These are phyloP conservation scores for Perodicticus potto DNA, from an alignment of 2,797 vertebrate species.

Conservation along the genomic window DNA sequence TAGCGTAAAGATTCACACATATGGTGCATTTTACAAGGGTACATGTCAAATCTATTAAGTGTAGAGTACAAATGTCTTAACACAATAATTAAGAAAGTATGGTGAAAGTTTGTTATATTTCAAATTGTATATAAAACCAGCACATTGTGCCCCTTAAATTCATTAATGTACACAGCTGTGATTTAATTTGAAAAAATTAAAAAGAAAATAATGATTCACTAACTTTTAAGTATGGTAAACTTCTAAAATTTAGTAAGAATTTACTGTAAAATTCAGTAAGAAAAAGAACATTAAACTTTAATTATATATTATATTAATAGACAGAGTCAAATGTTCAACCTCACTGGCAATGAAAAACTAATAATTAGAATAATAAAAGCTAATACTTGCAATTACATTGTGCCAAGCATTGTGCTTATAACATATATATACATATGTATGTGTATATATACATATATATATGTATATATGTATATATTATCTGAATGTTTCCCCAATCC, in stretches of 20 bases:
- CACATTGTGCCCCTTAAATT: too few relatives aligned
- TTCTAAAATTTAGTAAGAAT: not conserved
- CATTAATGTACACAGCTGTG: too few relatives aligned
- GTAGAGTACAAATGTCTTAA: too few relatives aligned
- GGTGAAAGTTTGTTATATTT: too few relatives aligned
- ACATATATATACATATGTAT: too few relatives aligned
- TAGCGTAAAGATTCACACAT: not conserved
- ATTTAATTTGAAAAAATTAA: too few relatives aligned
- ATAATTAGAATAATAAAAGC: not conserved
- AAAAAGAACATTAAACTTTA: not conserved
- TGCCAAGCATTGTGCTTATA: not conserved
- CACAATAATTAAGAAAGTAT: too few relatives aligned
- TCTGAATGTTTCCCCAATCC: not conserved
- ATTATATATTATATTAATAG: not conserved
- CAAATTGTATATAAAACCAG: too few relatives aligned
- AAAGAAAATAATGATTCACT: not conserved
- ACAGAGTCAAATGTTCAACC: not conserved
- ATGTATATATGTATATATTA: too few relatives aligned
- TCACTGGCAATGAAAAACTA: not conserved
- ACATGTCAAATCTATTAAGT: too few relatives aligned
- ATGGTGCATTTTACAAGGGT: too few relatives aligned
- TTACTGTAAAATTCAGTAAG: not conserved
- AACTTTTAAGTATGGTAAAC: not conserved
- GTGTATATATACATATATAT: too few relatives aligned
- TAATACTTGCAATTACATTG: not conserved